Base-by-base conservation (phyloP, 2,113 vertebrate genomes). In the Urocynchramus pylzowi region DNA sequence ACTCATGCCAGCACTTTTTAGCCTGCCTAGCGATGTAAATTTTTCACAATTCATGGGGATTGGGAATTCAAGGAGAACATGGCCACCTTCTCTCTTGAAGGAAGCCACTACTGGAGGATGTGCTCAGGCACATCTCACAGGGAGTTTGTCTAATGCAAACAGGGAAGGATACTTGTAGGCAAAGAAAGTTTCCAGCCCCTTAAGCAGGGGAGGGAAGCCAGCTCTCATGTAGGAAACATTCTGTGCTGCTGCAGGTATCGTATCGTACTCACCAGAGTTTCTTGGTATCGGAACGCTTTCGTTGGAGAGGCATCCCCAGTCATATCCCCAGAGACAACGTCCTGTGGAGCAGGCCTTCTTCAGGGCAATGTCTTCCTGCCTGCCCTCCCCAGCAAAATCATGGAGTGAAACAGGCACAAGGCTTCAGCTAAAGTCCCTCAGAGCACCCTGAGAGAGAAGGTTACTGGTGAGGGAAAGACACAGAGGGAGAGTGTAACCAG, bases 261-360 rank as follows among this genome's bases (percentile, higher is more conserved):
- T 81, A 37, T 41, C 4, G 9, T 89, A 98, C 97, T 97, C 92
- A 99, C 99, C 99, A 99, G 97, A 92, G 99, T 99, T 94, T 98
- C 98, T 68, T 99, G 99, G 97, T 99, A 99, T 83, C 95, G 98
- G 90, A 99, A 98, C 11, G 98, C 97, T 97, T 98, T 99, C 78
- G 98, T 98, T 95, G 98, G 98, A 97, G 98, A 98, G 84, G 97
- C 98, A 98, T 98, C 98, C 97, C 98, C 98, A 98, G 98, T 98
- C 99, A 99, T 99, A 90, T 95, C 94, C 92, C 88, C 70, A 67
- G 81, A 49, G 63, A 35, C 52, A 41, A 4, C 0, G 85, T 82
- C 82, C 69, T 54, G 78, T 54, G 74, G 63, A 79, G 67, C 4
- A 64, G 35, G 37, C 35, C 23, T 3, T 77, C 17, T 31, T 88